Evolutionary conservation across 2,888 invertebrate genomes (phyloP), one percentile per base, ranked within the genome.

Genomic region (Petrolisthes cinctipes): DNA sequence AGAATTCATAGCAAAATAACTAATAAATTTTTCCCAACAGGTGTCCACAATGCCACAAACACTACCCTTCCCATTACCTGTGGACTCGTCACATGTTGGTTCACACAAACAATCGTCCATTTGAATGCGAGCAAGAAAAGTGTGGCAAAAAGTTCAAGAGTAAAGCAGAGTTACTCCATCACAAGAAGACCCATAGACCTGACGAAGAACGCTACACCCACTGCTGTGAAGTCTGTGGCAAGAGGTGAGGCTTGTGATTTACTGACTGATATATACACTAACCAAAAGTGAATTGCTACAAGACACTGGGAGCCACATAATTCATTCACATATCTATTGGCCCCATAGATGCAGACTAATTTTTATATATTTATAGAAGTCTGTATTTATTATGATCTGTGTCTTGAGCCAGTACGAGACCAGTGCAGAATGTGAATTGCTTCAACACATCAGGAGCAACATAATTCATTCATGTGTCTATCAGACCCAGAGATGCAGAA

Each of bases 151-250:
- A 85, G 76, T 88, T 88, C 85, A 88, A 88, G 17, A 88, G 88
- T 56, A 85, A 80, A 66, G 85, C 82, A 2, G 88, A 85, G 71
- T 57, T 88, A 68, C 17, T 73, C 51, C 82, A 76, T 20, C 88
- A 88, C 61, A 82, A 85, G 78, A 88, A 82, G 23, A 79, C 68
- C 56, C 88, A 88, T 85, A 61, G 71, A 23, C 88, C 88, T 2
- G 71, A 81, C 71, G 88, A 88, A 71, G 88, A 88, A 78, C 85
- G 88, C 37, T 88, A 88, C 71, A 88, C 85, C 4, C 88, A 88
- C 71, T 88, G 88, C 82, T 88, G 88, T 78, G 88, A 88, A 71
- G 66, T 85, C n/a, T 88, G 88, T 85, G 88, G 88, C 14, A 88
- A 88, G 66, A 88, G 88, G 88, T 88, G 37, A 68, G 88, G 76